Conservation (phyloP, 2,888 invertebrate species). For the Steinernema scapterisci region DNA sequence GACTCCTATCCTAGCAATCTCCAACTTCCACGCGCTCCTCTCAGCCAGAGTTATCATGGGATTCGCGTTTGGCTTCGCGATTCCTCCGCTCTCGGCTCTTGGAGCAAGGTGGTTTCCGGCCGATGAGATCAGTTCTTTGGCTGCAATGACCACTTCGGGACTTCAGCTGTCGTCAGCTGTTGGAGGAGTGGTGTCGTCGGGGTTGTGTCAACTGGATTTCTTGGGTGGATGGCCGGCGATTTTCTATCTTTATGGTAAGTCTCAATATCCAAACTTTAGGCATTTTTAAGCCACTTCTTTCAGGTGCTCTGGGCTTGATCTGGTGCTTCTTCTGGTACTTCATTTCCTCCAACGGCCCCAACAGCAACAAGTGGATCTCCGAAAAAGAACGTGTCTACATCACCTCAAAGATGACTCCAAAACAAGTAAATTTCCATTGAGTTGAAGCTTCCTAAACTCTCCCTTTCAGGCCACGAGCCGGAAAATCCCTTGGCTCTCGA, state of each 20-base stretch:
- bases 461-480: neutral
- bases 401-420: neutral
- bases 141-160: conserved; percentile 55
- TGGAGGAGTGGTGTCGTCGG: conserved; percentile 54
- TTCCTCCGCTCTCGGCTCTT: conserved; percentile 57
- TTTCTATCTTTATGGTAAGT: conserved; percentile 55
- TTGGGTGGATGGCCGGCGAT: conserved; percentile 53
- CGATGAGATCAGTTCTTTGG: conserved; percentile 52
- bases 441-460: neutral
- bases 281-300: no score
- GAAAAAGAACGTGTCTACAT: neutral
- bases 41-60: conserved; percentile 55
- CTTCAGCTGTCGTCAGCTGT: conserved; percentile 50
- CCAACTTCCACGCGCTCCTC: conserved; percentile 49
- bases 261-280: no score
- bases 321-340: conserved; percentile 33
- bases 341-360: neutral
- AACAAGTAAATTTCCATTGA: neutral
- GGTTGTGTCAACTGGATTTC: conserved; percentile 47
- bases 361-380: conserved; percentile 23
- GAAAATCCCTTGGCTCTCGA: conserved; percentile 1
- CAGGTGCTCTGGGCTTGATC: neutral
- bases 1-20: conserved; percentile 52
- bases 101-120: conserved; percentile 58
- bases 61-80: conserved; percentile 55